Evolutionary conservation across 2,113 vertebrate species (phyloP).

Genomic region (Phrynocephalus versicolor): DNA sequence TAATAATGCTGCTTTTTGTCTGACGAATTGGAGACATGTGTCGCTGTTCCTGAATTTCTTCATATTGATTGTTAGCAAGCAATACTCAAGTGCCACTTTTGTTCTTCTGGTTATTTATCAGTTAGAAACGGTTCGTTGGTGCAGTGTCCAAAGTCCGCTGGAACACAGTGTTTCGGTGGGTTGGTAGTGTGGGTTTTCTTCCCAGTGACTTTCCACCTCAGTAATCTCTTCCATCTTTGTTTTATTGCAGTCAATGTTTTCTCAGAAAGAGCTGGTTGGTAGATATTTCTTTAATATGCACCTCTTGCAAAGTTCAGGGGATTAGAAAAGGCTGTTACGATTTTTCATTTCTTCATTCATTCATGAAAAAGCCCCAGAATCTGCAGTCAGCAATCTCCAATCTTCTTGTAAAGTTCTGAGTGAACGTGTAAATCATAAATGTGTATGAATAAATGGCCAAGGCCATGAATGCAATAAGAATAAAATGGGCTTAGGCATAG

Average conservation of each 20-base stretch:
- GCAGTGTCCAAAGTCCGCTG: constrained; percentile 35
- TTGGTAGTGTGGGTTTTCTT: background rate
- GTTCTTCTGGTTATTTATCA: constrained; percentile 48
- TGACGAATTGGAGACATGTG: background rate
- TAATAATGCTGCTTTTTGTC: no score
- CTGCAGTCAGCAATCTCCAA: background rate
- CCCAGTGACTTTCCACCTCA: constrained; percentile 37
- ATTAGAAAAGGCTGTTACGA: background rate
- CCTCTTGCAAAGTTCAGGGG: background rate
- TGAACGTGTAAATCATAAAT: background rate
- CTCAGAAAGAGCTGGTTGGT: background rate
- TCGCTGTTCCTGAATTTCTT: background rate
- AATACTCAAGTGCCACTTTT: background rate
- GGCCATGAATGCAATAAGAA: no score
- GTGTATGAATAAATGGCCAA: no score
- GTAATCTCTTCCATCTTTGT: constrained; percentile 6
- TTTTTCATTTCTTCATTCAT: background rate
- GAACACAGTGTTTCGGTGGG: background rate
- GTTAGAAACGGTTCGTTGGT: fast-evolving
- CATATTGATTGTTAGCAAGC: constrained; percentile 4
- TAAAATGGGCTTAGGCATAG: no score
- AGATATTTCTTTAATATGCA: fast-evolving
- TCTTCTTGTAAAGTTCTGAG: background rate
- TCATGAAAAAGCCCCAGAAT: background rate
- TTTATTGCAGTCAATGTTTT: background rate